phyloP scores from a whole-genome alignment of 2,797 vertebrate species.

The Gymnoscopelus braueri region DNA sequence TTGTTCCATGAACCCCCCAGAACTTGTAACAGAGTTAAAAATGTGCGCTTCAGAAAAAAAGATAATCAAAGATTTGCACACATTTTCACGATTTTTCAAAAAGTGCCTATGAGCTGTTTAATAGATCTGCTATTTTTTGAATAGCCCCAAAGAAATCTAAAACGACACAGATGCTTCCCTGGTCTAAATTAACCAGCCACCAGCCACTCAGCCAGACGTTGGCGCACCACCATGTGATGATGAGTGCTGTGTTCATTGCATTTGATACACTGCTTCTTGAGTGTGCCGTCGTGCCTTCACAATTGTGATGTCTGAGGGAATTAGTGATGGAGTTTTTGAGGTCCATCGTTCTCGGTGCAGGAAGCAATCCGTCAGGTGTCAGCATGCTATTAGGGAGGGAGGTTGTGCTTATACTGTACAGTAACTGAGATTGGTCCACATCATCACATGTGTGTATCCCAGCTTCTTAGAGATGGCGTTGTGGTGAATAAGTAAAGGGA shows the following conservation, averaged over 20 bases:
- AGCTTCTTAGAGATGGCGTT: slow-evolving; percentile 28
- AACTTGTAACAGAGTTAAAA: too few species aligned
- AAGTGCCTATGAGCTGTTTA: too few species aligned
- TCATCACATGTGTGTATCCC: slow-evolving; percentile 5
- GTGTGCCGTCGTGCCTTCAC: slow-evolving; percentile 7
- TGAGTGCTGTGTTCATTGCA: slow-evolving; percentile 28
- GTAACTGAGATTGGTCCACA: slow-evolving; percentile 18
- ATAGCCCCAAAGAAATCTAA: too few species aligned
- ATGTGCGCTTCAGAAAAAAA: too few species aligned
- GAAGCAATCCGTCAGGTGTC: slow-evolving; percentile 63
- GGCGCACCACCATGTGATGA: slow-evolving; percentile 25
- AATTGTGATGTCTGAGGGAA: slow-evolving; percentile 48
- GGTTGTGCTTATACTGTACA: slow-evolving; percentile 31
- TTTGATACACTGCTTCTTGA: slow-evolving; percentile 20
- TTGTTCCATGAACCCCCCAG: too few species aligned
- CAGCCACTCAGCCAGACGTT: neutral
- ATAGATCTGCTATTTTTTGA: too few species aligned
- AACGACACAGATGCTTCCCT: too few species aligned
- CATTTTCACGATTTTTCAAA: too few species aligned
- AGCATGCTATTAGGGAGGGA: slow-evolving; percentile 35
- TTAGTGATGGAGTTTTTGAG: slow-evolving; percentile 48
- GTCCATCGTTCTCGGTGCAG: slow-evolving; percentile 39
- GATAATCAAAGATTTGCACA: too few species aligned
- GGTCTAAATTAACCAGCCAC: slow-evolving; percentile 4
- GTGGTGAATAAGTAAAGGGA: slow-evolving; percentile 23